Percentiles rank a stretch among this genome's conserved stretches.
phyloP scores from a whole-genome alignment of 2,797 vertebrate genomes.

The Esox masquinongy region DNA sequence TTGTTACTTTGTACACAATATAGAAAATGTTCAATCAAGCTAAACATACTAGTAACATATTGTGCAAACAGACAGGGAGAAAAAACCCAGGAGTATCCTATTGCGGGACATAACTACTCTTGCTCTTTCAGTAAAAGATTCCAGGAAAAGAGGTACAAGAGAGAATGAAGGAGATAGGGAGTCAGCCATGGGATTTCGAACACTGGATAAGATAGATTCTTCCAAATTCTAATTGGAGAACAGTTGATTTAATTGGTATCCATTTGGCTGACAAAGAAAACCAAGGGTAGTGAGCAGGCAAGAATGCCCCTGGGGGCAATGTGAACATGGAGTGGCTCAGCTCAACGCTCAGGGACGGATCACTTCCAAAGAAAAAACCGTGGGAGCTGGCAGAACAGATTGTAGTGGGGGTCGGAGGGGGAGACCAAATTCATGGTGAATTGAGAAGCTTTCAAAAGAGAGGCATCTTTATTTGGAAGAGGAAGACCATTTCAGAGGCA shows the following conservation, averaged over 20 bases:
- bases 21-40: conserved; percentile 43
- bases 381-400: conserved; percentile 86
- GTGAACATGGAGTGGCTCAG: conserved; percentile 91
- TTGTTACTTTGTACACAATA: conserved; percentile 33
- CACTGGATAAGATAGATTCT: conserved; percentile 92
- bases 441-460: conserved; percentile 72
- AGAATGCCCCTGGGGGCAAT: conserved; percentile 90
- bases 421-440: conserved; percentile 60
- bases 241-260: conserved; percentile 99
- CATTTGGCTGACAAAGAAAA: conserved; percentile 96
- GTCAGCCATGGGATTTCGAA: conserved; percentile 85
- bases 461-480: conserved; percentile 79
- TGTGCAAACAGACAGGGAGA: conserved; percentile 80
- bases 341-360: conserved; percentile 87
- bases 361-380: conserved; percentile 93
- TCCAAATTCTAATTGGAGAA: conserved; percentile 98
- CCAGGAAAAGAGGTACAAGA: conserved; percentile 78
- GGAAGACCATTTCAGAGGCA: conserved; percentile 71
- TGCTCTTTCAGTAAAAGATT: conserved; percentile 87
- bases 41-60: conserved; percentile 81
- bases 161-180: conserved; percentile 70
- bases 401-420: conserved; percentile 57
- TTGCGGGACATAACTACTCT: conserved; percentile 93
- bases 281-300: conserved; percentile 86
- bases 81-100: conserved; percentile 90